A percentile compares a stretch with the other conserved stretches of the same genome.
Conservation (phyloP, 2,888 invertebrate species). For the Latrodectus hesperus region DNA sequence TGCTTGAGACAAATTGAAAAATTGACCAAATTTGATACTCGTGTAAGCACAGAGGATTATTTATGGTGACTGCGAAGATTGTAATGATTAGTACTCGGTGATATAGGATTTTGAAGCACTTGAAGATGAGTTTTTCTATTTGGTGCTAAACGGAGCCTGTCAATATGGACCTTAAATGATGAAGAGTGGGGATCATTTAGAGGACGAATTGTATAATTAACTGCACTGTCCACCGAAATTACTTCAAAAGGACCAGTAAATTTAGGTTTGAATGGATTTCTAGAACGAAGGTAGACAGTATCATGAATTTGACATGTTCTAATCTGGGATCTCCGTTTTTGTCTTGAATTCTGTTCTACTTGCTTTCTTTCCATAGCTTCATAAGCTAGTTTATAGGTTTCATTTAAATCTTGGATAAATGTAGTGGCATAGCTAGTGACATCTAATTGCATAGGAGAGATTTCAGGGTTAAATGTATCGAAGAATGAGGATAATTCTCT, state of each 20-base stretch:
- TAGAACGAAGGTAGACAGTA: conserved; percentile 1
- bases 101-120: too few relatives aligned
- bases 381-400: neutral
- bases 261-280: neutral
- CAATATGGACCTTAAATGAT: neutral
- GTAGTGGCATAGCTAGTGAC: neutral
- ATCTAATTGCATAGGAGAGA: neutral
- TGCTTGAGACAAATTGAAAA: too few relatives aligned
- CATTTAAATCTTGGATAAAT: neutral
- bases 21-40: too few relatives aligned
- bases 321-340: neutral
- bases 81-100: too few relatives aligned
- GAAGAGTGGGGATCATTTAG: neutral
- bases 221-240: neutral
- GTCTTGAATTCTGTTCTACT: neutral
- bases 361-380: conserved; percentile 3
- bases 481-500: conserved; percentile 5
- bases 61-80: too few relatives aligned
- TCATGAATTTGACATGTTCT: neutral
- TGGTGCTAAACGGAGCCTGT: neutral
- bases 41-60: too few relatives aligned
- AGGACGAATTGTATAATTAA: neutral
- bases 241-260: conserved; percentile 6
- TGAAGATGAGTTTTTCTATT: too few relatives aligned
- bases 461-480: conserved; percentile 10